Conservation (phyloP, 2,113 vertebrate species). For the Mirza zaza region DNA sequence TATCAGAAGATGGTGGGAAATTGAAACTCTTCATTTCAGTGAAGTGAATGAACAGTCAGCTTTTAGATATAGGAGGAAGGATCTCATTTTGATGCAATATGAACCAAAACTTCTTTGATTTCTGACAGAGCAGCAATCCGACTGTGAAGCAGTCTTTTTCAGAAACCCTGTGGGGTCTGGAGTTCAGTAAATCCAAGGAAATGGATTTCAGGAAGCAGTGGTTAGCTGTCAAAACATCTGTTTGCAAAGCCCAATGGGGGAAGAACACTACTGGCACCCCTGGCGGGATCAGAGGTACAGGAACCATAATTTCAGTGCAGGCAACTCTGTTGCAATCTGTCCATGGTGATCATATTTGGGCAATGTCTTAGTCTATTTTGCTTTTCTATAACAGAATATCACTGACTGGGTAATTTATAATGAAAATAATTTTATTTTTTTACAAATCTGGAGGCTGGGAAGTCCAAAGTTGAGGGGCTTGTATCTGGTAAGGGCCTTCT, state of each 20-base stretch:
- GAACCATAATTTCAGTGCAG: neutral
- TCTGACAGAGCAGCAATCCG: constrained; percentile 37
- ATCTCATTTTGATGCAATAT: neutral
- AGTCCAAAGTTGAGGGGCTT: neutral
- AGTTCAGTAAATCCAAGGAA: constrained; percentile 51
- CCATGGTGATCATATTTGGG: neutral
- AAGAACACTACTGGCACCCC: neutral
- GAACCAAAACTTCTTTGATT: constrained; percentile 6
- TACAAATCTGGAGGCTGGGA: neutral
- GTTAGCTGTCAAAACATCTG: constrained; percentile 64
- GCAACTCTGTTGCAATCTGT: neutral
- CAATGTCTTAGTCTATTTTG: neutral
- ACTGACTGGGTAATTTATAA: neutral
- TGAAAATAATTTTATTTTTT: neutral
- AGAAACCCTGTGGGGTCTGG: neutral
- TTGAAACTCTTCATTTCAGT: neutral
- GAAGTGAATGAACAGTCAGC: neutral
- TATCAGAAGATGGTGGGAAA: neutral
- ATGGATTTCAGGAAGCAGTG: constrained; percentile 40
- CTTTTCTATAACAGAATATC: neutral
- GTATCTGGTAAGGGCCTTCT: neutral
- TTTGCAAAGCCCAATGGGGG: constrained; percentile 14
- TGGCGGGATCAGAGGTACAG: neutral
- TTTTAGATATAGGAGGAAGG: neutral
- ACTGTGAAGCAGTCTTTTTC: constrained; percentile 29